Evolutionary conservation across 1,140 invertebrate genomes (phyloP).

Genomic region (Pygmarrhopalites habei): DNA sequence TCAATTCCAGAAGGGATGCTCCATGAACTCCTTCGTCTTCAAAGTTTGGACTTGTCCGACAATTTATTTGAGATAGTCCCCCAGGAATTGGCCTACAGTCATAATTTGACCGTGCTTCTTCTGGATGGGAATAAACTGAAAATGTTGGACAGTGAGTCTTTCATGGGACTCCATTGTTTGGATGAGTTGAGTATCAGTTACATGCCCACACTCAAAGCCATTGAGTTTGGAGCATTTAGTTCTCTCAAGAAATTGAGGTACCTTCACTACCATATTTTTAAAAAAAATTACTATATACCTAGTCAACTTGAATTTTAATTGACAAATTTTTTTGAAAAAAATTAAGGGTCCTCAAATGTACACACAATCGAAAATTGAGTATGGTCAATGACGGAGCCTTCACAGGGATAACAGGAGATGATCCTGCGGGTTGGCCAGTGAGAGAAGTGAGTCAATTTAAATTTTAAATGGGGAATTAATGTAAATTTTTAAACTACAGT

Average conservation of each 20-base stretch:
- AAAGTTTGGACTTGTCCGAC: conserved; percentile 18
- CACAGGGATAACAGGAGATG: conserved; percentile 15
- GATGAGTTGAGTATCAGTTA: conserved; percentile 17
- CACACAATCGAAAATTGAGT: conserved; percentile 22
- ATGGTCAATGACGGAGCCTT: conserved; percentile 31
- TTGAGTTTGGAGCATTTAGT: conserved; percentile 29
- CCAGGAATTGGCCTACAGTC: conserved; percentile 14
- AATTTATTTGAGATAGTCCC: conserved; percentile 28
- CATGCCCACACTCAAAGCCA: conserved; percentile 22
- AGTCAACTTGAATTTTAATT: no score
- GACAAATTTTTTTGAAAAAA: no score
- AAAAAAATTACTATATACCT: no score
- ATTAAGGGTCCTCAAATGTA: conserved; percentile 13
- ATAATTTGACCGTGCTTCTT: conserved; percentile 16
- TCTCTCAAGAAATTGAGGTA: conserved; percentile 23
- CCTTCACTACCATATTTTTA: conserved; percentile 5
- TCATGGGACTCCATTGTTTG: conserved; percentile 20
- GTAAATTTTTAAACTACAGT: no score
- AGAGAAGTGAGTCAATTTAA: conserved; percentile 19
- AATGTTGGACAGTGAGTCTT: conserved; percentile 18
- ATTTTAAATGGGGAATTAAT: no score
- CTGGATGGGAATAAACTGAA: conserved; percentile 31
- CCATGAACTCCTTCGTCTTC: conserved; percentile 21
- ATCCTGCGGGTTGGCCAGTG: conserved; percentile 20
- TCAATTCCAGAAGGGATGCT: conserved; percentile 31